A percentile compares a stretch with the other conserved stretches of the same genome.
phyloP scores from a whole-genome alignment of 2,888 invertebrate species.

The Drosophila mimetica region DNA sequence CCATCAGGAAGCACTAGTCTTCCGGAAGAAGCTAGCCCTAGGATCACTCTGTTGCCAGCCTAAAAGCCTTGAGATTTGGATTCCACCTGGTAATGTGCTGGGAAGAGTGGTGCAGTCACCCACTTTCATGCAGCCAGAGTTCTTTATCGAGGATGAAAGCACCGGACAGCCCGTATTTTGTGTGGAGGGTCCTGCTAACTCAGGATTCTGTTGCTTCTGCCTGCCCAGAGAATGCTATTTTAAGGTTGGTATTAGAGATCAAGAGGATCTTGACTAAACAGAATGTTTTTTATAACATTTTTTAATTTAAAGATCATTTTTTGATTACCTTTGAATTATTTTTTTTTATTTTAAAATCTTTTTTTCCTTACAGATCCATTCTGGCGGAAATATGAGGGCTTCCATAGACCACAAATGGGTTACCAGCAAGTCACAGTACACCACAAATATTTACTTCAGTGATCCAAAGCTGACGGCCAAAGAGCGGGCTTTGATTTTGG shows the following conservation, averaged over 20 bases:
- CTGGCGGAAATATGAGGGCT: constrained; percentile 81
- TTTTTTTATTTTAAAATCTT: background rate
- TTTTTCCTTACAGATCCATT: constrained; percentile 85
- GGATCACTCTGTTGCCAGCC: constrained; percentile 89
- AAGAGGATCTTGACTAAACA: too few species aligned
- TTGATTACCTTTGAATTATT: background rate
- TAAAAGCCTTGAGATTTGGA: constrained; percentile 89
- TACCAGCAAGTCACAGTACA: constrained; percentile 88
- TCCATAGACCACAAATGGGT: constrained; percentile 91
- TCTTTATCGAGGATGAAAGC: constrained; percentile 88
- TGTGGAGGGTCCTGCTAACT: constrained; percentile 89
- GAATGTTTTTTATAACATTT: too few species aligned
- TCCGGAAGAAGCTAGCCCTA: constrained; percentile 89
- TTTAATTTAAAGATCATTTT: too few species aligned
- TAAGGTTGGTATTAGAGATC: constrained; percentile 51
- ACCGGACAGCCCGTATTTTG: constrained; percentile 87
- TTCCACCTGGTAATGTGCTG: constrained; percentile 89
- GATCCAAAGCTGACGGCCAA: constrained; percentile 89
- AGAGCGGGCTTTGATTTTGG: constrained; percentile 92
- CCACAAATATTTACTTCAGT: constrained; percentile 91
- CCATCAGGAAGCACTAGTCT: constrained; percentile 92
- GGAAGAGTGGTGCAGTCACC: constrained; percentile 90
- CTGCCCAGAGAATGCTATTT: constrained; percentile 80
- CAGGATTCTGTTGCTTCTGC: constrained; percentile 86
- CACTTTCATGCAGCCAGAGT: constrained; percentile 88